A percentile compares a stretch with the other conserved stretches of the same genome.
phyloP scores from a whole-genome alignment of 2,888 invertebrate genomes.

The Reticulitermes lucifugus region DNA sequence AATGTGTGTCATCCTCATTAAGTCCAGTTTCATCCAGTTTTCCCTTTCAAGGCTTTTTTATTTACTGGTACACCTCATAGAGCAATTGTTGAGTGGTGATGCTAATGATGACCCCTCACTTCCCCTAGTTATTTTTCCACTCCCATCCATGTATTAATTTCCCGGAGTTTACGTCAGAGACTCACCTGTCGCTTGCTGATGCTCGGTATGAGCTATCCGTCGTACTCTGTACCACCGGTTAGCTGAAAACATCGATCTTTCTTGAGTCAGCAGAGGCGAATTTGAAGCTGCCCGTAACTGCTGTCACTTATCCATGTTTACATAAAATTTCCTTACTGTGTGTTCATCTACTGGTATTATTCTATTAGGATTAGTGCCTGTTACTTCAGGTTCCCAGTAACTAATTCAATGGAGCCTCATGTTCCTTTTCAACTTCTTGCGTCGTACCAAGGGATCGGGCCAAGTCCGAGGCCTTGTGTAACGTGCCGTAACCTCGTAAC shows the following conservation, averaged over 20 bases:
- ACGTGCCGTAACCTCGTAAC: no score
- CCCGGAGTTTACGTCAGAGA: background rate
- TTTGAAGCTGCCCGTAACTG: background rate
- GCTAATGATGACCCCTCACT: background rate
- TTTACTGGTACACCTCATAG: background rate
- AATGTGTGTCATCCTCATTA: background rate
- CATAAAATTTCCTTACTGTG: background rate
- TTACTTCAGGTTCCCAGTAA: no score
- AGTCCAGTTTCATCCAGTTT: background rate
- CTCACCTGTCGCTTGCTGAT: background rate
- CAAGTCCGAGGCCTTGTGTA: no score
- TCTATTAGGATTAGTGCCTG: no score
- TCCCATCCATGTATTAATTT: no score
- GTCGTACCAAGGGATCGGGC: no score
- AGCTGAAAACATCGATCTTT: background rate
- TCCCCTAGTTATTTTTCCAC: background rate
- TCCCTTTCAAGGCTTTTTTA: slow-evolving; percentile 6
- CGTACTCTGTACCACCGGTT: background rate
- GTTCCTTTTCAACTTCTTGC: no score
- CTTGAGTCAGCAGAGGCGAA: background rate
- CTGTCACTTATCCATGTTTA: background rate
- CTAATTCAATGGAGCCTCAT: no score
- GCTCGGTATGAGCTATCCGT: background rate
- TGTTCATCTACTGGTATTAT: no score
- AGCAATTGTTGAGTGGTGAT: background rate